phyloP scores from a whole-genome alignment of 2,797 vertebrate genomes.

The Protonibea diacanthus region DNA sequence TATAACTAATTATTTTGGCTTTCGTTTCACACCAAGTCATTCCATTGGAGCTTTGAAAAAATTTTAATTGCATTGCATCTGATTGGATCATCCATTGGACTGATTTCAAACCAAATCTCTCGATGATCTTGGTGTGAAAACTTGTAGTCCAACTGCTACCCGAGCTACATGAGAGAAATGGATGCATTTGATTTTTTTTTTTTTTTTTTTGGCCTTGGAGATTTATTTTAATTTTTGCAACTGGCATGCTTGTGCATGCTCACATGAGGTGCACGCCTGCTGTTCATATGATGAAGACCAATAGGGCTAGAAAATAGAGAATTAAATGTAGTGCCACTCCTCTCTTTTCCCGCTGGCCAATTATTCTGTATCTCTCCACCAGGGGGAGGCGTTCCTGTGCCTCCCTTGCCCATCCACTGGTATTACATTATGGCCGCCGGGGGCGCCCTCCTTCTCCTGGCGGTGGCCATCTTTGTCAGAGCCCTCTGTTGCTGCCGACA shows the following conservation, averaged over 20 bases:
- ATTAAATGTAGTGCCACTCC: slow-evolving; percentile 68
- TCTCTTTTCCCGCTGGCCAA: slow-evolving; percentile 81
- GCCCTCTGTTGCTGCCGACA: slow-evolving; percentile 97
- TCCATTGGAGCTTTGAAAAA: slow-evolving; percentile 48
- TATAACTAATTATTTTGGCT: slow-evolving; percentile 77
- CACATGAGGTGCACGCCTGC: slow-evolving; percentile 75
- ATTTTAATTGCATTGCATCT: slow-evolving; percentile 36
- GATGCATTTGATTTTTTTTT: slow-evolving; percentile 66
- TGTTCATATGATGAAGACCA: slow-evolving; percentile 63
- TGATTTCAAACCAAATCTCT: slow-evolving; percentile 69
- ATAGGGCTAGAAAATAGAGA: slow-evolving; percentile 49
- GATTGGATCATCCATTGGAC: slow-evolving; percentile 67
- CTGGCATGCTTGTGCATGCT: slow-evolving; percentile 83
- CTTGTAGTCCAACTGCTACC: slow-evolving; percentile 62
- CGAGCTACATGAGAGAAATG: slow-evolving; percentile 61
- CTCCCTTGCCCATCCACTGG: slow-evolving; percentile 99
- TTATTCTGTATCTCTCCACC: slow-evolving; percentile 95
- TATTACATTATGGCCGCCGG: slow-evolving; percentile 99
- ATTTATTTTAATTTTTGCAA: slow-evolving; percentile 74
- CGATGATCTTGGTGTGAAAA: slow-evolving; percentile 82
- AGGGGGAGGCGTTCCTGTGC: slow-evolving; percentile 97
- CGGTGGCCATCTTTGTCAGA: slow-evolving; percentile 95
- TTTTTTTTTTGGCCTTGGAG: slow-evolving; percentile 65
- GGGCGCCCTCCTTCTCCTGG: slow-evolving; percentile 96
- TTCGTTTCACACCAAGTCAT: slow-evolving; percentile 80